Conservation (phyloP, 2,113 vertebrate genomes). For the Gavialis gangeticus region DNA sequence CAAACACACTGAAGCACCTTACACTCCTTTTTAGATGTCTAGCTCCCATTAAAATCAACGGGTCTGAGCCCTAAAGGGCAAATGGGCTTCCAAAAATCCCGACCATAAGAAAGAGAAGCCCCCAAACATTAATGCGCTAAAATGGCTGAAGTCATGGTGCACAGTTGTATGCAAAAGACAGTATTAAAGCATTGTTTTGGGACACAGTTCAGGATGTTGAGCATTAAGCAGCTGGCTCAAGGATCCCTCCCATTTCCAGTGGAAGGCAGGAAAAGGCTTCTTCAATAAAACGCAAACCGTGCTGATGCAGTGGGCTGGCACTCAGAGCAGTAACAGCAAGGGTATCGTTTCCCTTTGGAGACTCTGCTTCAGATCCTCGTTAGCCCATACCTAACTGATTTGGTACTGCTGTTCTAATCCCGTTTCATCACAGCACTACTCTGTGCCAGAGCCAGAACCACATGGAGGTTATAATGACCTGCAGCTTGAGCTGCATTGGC, state of each 20-base stretch:
- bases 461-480: fast-evolving
- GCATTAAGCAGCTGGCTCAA: too few relatives aligned
- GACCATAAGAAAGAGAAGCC: not conserved
- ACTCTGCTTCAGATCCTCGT: not conserved
- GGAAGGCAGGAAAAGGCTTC: too few relatives aligned
- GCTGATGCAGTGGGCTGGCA: fast-evolving
- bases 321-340: not conserved
- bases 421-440: fast-evolving
- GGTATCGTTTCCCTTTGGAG: not conserved
- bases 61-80: not conserved
- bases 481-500: fast-evolving
- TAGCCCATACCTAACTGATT: fast-evolving
- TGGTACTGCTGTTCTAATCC: not conserved
- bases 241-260: too few relatives aligned
- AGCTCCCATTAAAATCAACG: not conserved
- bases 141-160: too few relatives aligned
- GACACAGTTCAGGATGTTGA: not conserved
- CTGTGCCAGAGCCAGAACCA: not conserved
- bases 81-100: not conserved
- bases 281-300: too few relatives aligned
- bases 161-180: not conserved
- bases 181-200: not conserved
- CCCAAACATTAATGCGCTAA: not conserved
- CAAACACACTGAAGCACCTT: too few relatives aligned
- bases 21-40: not conserved